Evolutionary conservation across 2,888 invertebrate species (phyloP), one percentile per base, ranked within the genome.

Genomic region (Dexiosoma caninum): DNA sequence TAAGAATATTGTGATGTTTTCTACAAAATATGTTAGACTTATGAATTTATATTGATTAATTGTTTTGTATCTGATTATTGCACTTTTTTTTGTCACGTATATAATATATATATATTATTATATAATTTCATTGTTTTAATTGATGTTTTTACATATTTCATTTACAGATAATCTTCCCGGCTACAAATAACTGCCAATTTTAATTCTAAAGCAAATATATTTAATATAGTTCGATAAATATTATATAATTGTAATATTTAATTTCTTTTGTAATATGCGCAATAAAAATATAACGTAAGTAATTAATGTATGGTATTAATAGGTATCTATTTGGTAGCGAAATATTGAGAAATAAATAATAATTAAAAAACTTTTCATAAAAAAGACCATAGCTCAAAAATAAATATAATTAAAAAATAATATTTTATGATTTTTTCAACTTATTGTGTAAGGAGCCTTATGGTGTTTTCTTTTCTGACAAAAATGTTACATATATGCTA

Each of bases 151-250:
- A 46, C 67, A 23, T 49, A 82, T 37, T 40, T 16, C 0, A 46
- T 53, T 42, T 57, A 35, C 21, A 23, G 69, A 60, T 16, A 21
- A 64, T 19, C 44, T 77, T 70, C 49, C 1, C 2, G n/a, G 79
- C 81, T 84, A 84, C 83, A 84, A 82, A 80, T 84, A 85, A 87
- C 86, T 87, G 86, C 86, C 85, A 85, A 84, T 85, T 84, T 84
- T 83, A 82, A 62, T 66, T 40, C 23, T 72, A 57, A 77, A 62
- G 4, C 51, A 78, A 32, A 42, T 14, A 6, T 44, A 16, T 32
- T 30, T 42, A 37, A 23, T 53, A 69, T 69, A 59, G 32, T 53
- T 37, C 64, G 14, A 8, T 51, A 9, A 40, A 40, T 37, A 60
- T 12, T 27, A 75, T 60, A 60, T 44, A 69, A 16, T 37, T 64